Base-by-base conservation (phyloP, 1,140 invertebrate species). In the Eufriesea mexicana region DNA sequence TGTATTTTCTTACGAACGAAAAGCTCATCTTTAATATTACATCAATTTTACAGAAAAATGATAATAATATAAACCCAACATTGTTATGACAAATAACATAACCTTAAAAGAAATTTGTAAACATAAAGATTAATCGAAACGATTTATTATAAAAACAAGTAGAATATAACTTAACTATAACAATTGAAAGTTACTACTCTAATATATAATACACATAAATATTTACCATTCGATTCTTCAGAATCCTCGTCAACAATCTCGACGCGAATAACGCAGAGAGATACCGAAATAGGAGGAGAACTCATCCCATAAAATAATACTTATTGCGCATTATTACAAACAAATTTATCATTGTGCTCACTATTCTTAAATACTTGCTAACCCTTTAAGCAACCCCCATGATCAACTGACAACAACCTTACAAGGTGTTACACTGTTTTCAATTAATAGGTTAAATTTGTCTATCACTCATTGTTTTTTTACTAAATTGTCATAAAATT, bases 251-350 rank as follows among this genome's bases (percentile, higher is more conserved):
- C 91, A 80, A 93, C 92, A 84, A 95, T 94, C 93, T 96, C 95
- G 67, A 96, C 94, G 79, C 95, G 94, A 93, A 96, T 94, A 85
- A 95, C 95, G 90, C 95, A 96, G 66, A 95, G 93, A 42, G 95
- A 95, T 0, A 96, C 95, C 74, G 94, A 92, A 90, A 95, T 94
- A 66, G 93, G 89, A 70, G 89, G 86, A 20, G 92, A 93, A 92
- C 91, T 93, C 94, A 94, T 94, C 77, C 90, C 89, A 92, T 90
- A 91, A 88, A 91, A 83, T 88, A 86, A 84, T 89, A 86, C 25
- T 75, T 85, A 72, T 75, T 18, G 35, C 47, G 79, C 71, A 84
- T 73, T 76, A 85, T 86, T 72, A 45, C 73, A 84, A 82, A 84
- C 49, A 74, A 73, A 83, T 79, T 80, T 84, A 68, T 74, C 83